Evolutionary conservation across 64 coral and sea anemone genomes (phyloP).

Genomic region (Catalaphyllia jardinei): DNA sequence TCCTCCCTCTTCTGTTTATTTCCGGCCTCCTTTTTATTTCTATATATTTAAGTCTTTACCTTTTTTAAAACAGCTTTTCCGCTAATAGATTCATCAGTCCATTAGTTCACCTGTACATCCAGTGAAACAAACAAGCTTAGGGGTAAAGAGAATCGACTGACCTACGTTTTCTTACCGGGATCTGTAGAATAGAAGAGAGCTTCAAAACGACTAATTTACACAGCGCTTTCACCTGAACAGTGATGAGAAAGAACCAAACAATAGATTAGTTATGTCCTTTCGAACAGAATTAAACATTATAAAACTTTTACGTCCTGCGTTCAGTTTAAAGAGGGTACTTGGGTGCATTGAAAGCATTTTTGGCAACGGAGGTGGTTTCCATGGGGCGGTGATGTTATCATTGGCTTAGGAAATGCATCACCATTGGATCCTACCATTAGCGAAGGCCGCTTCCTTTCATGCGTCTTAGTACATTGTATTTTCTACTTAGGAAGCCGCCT

Average conservation of each 20-base stretch:
- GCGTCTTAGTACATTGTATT: neutral
- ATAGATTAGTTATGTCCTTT: too few relatives aligned
- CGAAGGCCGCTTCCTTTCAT: neutral
- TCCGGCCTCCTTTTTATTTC: neutral
- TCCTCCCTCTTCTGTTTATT: neutral
- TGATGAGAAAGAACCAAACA: too few relatives aligned
- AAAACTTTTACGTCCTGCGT: neutral
- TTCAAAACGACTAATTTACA: too few relatives aligned
- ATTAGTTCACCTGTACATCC: too few relatives aligned
- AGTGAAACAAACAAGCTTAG: too few relatives aligned
- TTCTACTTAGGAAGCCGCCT: neutral
- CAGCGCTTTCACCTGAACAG: too few relatives aligned
- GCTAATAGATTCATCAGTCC: too few relatives aligned
- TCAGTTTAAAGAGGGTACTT: neutral
- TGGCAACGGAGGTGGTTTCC: neutral
- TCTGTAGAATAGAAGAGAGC: too few relatives aligned
- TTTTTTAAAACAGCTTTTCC: too few relatives aligned
- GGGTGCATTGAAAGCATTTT: neutral
- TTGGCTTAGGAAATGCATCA: neutral
- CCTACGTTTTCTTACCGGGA: too few relatives aligned
- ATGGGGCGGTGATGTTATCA: neutral
- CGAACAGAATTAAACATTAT: too few relatives aligned
- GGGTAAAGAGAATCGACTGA: too few relatives aligned
- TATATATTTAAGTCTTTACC: neutral
- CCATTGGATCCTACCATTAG: conserved; percentile 3